Percentiles rank a stretch among this genome's conserved stretches.
Evolutionary conservation across 2,888 invertebrate species (phyloP).

Genomic region (Aleiodes testaceus): DNA sequence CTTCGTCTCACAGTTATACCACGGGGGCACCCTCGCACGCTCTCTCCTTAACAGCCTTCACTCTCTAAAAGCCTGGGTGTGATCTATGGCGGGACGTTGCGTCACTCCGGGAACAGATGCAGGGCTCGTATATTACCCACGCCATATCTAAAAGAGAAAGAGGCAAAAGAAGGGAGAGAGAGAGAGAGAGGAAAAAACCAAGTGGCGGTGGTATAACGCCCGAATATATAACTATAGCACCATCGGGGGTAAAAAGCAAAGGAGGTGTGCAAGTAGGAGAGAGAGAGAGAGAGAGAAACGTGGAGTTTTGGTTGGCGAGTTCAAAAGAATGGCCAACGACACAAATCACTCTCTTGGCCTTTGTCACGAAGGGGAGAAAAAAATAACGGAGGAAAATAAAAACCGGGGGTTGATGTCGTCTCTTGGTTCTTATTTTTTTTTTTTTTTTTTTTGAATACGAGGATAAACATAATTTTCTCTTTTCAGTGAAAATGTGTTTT

Average conservation of each 20-base stretch:
- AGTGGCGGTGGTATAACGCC: slow-evolving; percentile 41
- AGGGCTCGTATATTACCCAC: slow-evolving; percentile 72
- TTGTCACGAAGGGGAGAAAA: slow-evolving; percentile 55
- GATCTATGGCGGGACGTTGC: slow-evolving; percentile 81
- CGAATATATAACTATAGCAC: slow-evolving; percentile 15
- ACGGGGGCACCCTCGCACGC: slow-evolving; percentile 65
- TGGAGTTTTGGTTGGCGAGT: slow-evolving; percentile 53
- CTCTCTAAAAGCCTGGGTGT: slow-evolving; percentile 77
- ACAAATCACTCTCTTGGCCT: slow-evolving; percentile 68
- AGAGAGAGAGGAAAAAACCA: slow-evolving; percentile 47
- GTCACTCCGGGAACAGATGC: slow-evolving; percentile 75
- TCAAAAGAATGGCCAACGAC: slow-evolving; percentile 69
- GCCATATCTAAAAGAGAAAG: slow-evolving; percentile 66
- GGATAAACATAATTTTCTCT: slow-evolving; percentile 1
- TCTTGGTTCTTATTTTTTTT: too few species aligned
- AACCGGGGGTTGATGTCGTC: too few species aligned
- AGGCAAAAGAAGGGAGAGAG: slow-evolving; percentile 50
- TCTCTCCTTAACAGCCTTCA: slow-evolving; percentile 76
- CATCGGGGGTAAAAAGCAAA: not conserved
- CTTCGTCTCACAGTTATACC: slow-evolving; percentile 57
- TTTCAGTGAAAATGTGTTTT: not conserved
- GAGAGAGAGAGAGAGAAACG: slow-evolving; percentile 47
- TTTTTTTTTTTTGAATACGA: too few species aligned
- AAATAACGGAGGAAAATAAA: not conserved
- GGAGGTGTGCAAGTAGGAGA: slow-evolving; percentile 36